phyloP scores from a whole-genome alignment of 2,113 vertebrate genomes.

The Speoplatyrhinus poulsoni region DNA sequence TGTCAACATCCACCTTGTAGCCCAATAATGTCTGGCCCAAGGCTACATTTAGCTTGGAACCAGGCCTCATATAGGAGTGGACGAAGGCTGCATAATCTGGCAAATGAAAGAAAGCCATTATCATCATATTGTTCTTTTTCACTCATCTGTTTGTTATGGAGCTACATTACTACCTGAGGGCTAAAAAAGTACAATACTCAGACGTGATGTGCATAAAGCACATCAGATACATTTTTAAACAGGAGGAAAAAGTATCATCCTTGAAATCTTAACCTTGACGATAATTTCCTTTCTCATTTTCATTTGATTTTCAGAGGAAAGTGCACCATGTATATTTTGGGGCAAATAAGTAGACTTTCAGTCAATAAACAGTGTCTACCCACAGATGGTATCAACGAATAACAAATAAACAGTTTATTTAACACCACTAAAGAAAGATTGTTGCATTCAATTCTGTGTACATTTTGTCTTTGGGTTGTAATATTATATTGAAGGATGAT shows the following conservation, averaged over 20 bases:
- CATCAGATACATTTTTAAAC: conserved; percentile 27
- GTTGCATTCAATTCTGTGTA: too few relatives aligned
- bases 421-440: too few relatives aligned
- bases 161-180: conserved; percentile 59
- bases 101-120: conserved; percentile 54
- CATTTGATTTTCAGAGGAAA: conserved; percentile 46
- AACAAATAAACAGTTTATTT: too few relatives aligned
- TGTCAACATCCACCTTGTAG: conserved; percentile 47
- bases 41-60: conserved; percentile 50
- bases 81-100: conserved; percentile 56
- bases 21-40: conserved; percentile 59
- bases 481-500: too few relatives aligned
- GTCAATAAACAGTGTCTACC: too few relatives aligned
- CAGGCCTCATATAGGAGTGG: conserved; percentile 43
- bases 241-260: conserved; percentile 18
- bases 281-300: conserved; percentile 30
- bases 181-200: conserved; percentile 42
- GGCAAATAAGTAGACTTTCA: conserved; percentile 22
- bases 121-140: conserved; percentile 54
- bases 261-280: conserved; percentile 17
- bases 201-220: conserved; percentile 41
- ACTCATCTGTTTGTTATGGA: conserved; percentile 53
- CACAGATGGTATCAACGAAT: background rate
- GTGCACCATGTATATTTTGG: conserved; percentile 37
- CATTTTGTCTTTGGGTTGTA: too few relatives aligned